Evolutionary conservation across 2,888 invertebrate species (phyloP), one percentile per base, ranked within the genome.

Genomic region (Drosophila silvestris): DNA sequence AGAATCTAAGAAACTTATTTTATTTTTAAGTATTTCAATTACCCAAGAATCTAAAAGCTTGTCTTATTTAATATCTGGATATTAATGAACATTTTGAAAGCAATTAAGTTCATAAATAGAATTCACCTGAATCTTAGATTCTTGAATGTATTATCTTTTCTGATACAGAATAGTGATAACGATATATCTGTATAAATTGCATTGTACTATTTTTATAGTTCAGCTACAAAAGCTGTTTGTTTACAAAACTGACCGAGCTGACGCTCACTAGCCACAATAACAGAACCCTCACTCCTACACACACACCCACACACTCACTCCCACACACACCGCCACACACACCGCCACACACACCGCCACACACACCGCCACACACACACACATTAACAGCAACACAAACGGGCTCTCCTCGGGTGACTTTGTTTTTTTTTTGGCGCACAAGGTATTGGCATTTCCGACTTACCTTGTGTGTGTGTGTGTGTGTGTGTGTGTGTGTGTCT

Each of bases 361-460:
- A n/a, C n/a, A n/a, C n/a, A n/a, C 52, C 37, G 7, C 26, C 26
- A 39, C 19, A 39, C 5, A 47, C 47, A 22, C 22, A 47, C 7
- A 16, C 16, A 35, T 26, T 26, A 26, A 47, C 7, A 26, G 2
- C 26, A 47, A 47, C 47, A 26, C 22, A 26, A 26, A 16, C 47
- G 16, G 47, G 22, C 16, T 26, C 7, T 19, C 35, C 44, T 63
- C 57, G 5, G 41, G 37, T 54, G 39, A 35, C 37, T 58, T 56
- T 33, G n/a, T 30, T 35, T 28, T 59, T 22, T 68, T 68, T 59
- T 75, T 79, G 65, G 58, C 61, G 58, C 70, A 84, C 54, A 85
- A 74, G 78, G 81, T 71, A 87, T 83, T 81, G 83, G 79, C 74
- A 70, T 86, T 83, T 86, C 67, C 74, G 68, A 74, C 77, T 81